These are phyloP conservation scores for Holothuria glaberrima DNA, from an alignment of 35 echinoderm and acorn worm genomes.

Conservation along the genomic window DNA sequence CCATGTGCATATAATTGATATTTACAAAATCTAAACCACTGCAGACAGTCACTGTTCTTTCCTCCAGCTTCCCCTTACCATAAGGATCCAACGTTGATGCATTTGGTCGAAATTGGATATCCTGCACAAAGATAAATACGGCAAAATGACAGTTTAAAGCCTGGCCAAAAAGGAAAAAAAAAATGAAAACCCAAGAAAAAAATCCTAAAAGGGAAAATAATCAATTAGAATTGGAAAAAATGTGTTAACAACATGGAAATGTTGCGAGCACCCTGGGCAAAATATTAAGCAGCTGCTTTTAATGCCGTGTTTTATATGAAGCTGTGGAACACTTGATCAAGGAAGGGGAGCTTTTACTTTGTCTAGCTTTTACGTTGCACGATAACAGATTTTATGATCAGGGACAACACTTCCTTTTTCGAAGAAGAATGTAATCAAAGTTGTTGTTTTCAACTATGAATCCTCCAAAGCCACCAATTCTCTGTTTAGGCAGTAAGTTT, in stretches of 20 bases:
- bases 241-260: not conserved
- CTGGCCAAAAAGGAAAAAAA: slow-evolving; percentile 18
- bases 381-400: not conserved
- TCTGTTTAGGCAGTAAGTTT: not conserved
- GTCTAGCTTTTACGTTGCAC: not conserved
- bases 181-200: not conserved
- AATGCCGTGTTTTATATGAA: not conserved
- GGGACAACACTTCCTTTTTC: not conserved
- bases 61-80: slow-evolving; percentile 78
- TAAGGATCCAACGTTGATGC: slow-evolving; percentile 75
- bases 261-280: not conserved
- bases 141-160: too few species aligned
- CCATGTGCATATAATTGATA: slow-evolving; percentile 98
- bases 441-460: not conserved
- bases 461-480: not conserved
- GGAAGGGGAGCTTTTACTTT: not conserved
- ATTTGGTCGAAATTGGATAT: slow-evolving; percentile 75
- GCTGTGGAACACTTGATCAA: too few species aligned
- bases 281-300: not conserved
- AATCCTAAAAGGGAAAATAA: not conserved
- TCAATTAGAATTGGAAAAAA: not conserved
- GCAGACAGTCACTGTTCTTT: slow-evolving; percentile 85
- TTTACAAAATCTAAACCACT: slow-evolving; percentile 94
- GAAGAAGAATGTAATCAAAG: not conserved
- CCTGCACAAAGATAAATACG: slow-evolving; percentile 60